Conservation (phyloP, 2,113 vertebrate genomes). For the Pluvianellus socialis region DNA sequence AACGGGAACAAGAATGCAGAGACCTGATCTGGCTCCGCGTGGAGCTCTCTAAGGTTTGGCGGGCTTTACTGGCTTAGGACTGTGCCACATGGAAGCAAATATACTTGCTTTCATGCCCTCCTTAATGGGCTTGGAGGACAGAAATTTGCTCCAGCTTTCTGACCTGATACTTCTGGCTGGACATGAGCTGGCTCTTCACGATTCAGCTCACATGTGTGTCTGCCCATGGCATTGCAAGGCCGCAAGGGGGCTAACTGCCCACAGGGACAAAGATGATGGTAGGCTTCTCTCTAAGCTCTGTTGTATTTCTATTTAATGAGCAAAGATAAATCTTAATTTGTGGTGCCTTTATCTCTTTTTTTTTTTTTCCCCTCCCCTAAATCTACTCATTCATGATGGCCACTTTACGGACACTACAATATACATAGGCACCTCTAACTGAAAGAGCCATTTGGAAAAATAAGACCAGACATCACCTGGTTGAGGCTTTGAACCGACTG, state of each 20-base stretch:
- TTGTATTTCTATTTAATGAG: neutral
- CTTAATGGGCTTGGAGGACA: neutral
- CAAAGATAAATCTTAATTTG: neutral
- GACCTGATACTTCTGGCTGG: neutral
- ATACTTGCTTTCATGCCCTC: neutral
- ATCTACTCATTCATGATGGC: neutral
- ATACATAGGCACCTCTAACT: neutral
- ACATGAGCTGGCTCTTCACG: neutral
- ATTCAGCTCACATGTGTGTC: neutral
- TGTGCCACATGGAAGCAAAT: neutral
- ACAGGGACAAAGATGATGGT: neutral
- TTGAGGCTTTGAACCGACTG: neutral
- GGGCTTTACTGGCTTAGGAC: neutral
- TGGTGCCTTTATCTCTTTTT: no score
- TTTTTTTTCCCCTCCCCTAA: accelerated
- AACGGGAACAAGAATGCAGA: neutral
- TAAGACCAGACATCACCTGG: neutral
- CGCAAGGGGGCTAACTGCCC: neutral
- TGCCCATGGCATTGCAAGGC: accelerated
- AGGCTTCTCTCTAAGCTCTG: neutral
- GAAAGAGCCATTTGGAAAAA: neutral
- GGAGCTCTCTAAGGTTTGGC: neutral
- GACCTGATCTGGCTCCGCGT: neutral
- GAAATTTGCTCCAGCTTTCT: neutral
- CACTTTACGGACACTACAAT: neutral